Evolutionary conservation across 2,797 vertebrate species (phyloP).

Genomic region (Cichlasoma orientale): DNA sequence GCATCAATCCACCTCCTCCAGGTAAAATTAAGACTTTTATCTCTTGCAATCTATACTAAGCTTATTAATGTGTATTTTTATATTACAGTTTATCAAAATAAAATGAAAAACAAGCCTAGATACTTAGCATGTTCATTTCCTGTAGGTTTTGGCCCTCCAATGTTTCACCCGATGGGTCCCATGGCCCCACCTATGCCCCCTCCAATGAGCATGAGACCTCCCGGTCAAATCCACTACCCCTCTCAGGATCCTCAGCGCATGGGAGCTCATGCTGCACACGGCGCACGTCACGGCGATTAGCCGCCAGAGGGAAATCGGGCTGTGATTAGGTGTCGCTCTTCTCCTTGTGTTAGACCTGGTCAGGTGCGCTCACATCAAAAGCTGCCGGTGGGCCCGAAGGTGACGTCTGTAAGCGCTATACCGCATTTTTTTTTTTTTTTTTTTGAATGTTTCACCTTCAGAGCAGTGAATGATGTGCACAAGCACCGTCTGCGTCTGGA

Average conservation of each 20-base stretch:
- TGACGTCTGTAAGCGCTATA: conserved; percentile 3
- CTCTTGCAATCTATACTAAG: neutral
- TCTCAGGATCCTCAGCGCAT: conserved; percentile 99
- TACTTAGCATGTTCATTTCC: neutral
- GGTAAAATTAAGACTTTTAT: conserved; percentile 70
- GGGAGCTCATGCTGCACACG: conserved; percentile 90
- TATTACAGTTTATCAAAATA: neutral
- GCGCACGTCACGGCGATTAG: conserved; percentile 73
- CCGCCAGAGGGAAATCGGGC: neutral
- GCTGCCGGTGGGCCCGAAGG: neutral
- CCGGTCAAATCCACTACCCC: conserved; percentile 97
- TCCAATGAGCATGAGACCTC: conserved; percentile 93
- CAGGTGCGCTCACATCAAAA: conserved; percentile 19
- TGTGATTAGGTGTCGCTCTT: conserved; percentile 22
- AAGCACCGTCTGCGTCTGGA: conserved; percentile 17
- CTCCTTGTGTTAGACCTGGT: conserved; percentile 15
- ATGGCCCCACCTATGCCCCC: conserved; percentile 91
- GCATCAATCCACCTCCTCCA: conserved; percentile 94
- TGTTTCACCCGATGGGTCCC: conserved; percentile 89
- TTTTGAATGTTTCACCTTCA: conserved; percentile 14
- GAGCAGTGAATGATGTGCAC: conserved; percentile 36
- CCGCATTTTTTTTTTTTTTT: neutral
- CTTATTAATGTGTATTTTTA: neutral
- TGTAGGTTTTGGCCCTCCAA: conserved; percentile 91
- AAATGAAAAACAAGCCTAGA: neutral